phyloP scores from a whole-genome alignment of 1,140 invertebrate species.

The Drosophila hydei region DNA sequence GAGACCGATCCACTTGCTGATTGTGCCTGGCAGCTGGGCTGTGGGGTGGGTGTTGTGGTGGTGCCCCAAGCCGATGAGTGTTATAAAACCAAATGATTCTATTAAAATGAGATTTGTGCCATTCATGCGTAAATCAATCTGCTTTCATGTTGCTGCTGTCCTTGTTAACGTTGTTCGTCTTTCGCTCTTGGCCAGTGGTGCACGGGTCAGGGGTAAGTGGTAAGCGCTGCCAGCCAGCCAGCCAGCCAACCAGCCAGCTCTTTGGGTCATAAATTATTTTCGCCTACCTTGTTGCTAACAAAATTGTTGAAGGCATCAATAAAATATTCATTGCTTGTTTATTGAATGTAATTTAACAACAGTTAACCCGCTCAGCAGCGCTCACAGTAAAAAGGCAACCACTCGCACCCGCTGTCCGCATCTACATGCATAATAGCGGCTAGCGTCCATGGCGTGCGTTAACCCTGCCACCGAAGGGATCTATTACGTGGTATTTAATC shows the following conservation, averaged over 20 bases:
- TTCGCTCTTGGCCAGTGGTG: neutral
- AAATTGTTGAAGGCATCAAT: slow-evolving; percentile 68
- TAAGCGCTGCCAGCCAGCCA: too few species aligned
- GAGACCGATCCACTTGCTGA: too few species aligned
- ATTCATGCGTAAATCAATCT: slow-evolving; percentile 80
- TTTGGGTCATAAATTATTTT: slow-evolving; percentile 70
- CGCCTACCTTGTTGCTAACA: slow-evolving; percentile 52
- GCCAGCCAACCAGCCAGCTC: neutral
- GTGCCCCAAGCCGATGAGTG: slow-evolving; percentile 27
- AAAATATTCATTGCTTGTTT: slow-evolving; percentile 82
- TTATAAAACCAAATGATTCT: slow-evolving; percentile 77
- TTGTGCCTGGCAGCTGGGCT: neutral
- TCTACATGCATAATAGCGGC: slow-evolving; percentile 17
- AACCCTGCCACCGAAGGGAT: slow-evolving; percentile 57
- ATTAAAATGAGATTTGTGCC: slow-evolving; percentile 79
- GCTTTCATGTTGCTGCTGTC: slow-evolving; percentile 48
- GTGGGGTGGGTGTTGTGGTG: neutral
- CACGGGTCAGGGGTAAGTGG: too few species aligned
- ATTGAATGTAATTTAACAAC: slow-evolving; percentile 82
- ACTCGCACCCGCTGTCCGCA: neutral
- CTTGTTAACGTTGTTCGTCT: slow-evolving; percentile 31
- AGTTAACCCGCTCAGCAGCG: slow-evolving; percentile 66
- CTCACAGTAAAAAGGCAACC: neutral
- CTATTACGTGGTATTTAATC: slow-evolving; percentile 83
- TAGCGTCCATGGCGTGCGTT: slow-evolving; percentile 9